Evolutionary conservation across 2,113 vertebrate genomes (phyloP).

Genomic region (Ochotona princeps): DNA sequence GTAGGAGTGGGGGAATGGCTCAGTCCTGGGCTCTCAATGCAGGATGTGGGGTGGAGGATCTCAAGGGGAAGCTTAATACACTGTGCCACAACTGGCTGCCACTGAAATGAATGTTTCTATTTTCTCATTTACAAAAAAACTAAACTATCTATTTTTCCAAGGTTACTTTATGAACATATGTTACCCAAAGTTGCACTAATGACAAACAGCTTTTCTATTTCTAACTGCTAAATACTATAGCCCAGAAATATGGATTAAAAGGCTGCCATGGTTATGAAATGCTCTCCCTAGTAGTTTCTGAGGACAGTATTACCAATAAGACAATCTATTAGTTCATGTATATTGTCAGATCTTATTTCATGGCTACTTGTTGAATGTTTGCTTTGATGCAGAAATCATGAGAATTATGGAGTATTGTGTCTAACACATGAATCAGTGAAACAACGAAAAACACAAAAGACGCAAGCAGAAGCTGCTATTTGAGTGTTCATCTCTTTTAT

Average conservation of each 20-base stretch:
- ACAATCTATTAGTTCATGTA: neutral
- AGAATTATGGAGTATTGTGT: neutral
- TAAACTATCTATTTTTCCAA: neutral
- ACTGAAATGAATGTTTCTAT: neutral
- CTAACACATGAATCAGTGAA: neutral
- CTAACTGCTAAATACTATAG: constrained; percentile 35
- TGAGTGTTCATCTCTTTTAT: neutral
- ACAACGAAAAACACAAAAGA: neutral
- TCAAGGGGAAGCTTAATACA: no score
- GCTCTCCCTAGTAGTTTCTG: neutral
- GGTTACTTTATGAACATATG: neutral
- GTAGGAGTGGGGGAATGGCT: no score
- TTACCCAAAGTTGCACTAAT: neutral
- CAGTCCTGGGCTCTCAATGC: no score
- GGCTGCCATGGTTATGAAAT: neutral
- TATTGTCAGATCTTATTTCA: neutral
- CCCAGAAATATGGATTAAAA: neutral
- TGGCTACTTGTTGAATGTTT: neutral
- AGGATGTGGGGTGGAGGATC: no score
- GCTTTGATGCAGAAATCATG: neutral
- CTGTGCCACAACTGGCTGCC: no score
- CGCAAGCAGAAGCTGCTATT: neutral
- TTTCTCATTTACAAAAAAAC: neutral
- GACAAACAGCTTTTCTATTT: neutral
- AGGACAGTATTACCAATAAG: constrained; percentile 21